Base-by-base conservation (phyloP, 2,888 invertebrate genomes). In the Ceramica pisi region DNA sequence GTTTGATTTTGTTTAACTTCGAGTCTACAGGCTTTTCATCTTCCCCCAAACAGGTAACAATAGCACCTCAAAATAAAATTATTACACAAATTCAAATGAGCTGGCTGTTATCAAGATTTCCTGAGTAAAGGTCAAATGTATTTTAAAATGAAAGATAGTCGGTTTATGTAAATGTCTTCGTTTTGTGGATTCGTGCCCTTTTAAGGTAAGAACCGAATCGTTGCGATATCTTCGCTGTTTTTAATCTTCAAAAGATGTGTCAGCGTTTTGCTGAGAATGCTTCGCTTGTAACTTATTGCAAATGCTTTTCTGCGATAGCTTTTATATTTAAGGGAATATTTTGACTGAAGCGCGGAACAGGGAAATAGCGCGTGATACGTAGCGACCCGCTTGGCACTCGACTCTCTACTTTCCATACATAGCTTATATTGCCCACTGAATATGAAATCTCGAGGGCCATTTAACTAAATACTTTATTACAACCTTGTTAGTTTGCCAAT, bases 131-230 rank as follows among this genome's bases (percentile, higher is more conserved):
- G 74, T 85, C 79, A 84, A 81, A 73, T 77, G 77, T 79, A 78
- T 83, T 83, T 83, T 81, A 80, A 86, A 84, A 81, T 81, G 77
- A 76, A 65, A 85, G 77, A 85, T 83, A 80, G 76, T 76, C 64
- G 67, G 82, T 82, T 86, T 83, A 84, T 86, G 82, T 65, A 59
- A 84, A 86, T 83, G 66, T 57, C 67, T 78, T 71, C 50, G 76
- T 80, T 84, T 75, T 81, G 77, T 62, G 67, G 48, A 75, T 71
- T 69, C 61, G 53, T 67, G 75, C 56, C 81, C 56, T 82, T 86
- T 71, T 23, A 46, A 59, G 55, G 50, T 48, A 48, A 67, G 46
- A 74, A 64, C 65, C 51, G 59, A 69, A 74, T 10, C 59, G 66
- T 50, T 67, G 69, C 73, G 71, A 61, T 68, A 51, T 51, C 44